These are phyloP conservation scores for Chionis minor DNA, from an alignment of 2,113 vertebrate species.

Conservation along the genomic window DNA sequence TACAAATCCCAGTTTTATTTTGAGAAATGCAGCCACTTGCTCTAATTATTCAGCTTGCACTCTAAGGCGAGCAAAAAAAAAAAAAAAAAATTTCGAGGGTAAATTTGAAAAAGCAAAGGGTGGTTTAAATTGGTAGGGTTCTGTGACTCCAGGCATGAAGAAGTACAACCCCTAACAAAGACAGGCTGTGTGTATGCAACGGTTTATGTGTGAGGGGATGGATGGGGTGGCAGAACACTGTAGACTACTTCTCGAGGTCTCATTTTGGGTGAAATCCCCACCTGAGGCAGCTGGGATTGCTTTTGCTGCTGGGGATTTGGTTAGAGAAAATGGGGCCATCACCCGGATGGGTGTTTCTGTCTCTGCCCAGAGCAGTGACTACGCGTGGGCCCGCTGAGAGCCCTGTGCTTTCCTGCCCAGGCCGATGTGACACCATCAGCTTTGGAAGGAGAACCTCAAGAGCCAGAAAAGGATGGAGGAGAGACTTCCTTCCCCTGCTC, in stretches of 20 bases:
- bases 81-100: background rate
- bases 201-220: background rate
- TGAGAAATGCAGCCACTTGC: constrained; percentile 33
- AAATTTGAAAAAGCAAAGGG: background rate
- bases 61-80: background rate
- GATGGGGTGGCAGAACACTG: background rate
- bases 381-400: fast-evolving
- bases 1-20: constrained; percentile 21
- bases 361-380: background rate
- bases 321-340: background rate
- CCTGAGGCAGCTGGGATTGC: background rate
- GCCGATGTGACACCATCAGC: background rate
- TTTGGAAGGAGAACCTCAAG: background rate
- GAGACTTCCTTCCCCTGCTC: background rate
- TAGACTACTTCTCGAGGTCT: background rate
- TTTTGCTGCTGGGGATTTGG: background rate
- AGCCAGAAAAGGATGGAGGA: background rate
- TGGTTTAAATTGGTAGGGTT: background rate
- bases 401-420: background rate
- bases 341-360: background rate
- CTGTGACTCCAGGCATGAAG: background rate
- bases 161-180: background rate
- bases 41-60: background rate
- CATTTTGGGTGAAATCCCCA: background rate
- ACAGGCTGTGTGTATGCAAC: background rate